These are phyloP conservation scores for Capitulum mitella DNA, from an alignment of 2,888 invertebrate genomes.

Conservation along the genomic window DNA sequence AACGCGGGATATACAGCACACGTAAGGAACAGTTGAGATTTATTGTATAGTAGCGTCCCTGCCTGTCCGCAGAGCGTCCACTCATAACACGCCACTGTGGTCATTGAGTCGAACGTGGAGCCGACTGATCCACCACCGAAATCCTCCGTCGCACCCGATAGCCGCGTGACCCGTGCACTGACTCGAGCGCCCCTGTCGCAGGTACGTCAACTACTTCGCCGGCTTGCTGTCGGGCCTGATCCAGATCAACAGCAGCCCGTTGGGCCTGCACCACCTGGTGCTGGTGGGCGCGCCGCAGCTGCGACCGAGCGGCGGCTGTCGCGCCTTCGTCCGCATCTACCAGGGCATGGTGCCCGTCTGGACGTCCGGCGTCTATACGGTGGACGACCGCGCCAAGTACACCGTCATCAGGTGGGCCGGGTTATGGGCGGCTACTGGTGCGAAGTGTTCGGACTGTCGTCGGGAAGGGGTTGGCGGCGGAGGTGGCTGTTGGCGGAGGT, in stretches of 20 bases:
- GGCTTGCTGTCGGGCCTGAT: constrained; percentile 81
- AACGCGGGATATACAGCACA: no score
- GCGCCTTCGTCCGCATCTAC: constrained; percentile 45
- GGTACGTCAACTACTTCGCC: constrained; percentile 87
- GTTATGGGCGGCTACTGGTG: not conserved
- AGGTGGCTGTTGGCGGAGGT: no score
- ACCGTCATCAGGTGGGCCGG: constrained; percentile 78
- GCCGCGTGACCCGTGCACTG: no score
- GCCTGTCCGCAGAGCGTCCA: no score
- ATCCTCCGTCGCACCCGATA: no score
- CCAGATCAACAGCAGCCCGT: constrained; percentile 75
- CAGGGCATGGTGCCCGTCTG: constrained; percentile 24
- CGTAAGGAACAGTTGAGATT: no score
- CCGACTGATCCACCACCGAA: no score
- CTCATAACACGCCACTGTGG: no score
- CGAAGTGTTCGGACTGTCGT: constrained; percentile 51
- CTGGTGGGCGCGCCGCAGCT: constrained; percentile 76
- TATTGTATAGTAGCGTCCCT: no score
- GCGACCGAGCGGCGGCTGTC: constrained; percentile 54
- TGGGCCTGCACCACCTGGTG: constrained; percentile 77
- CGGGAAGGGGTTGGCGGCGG: constrained; percentile 57
- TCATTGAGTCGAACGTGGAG: no score
- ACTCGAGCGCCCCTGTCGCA: no score
- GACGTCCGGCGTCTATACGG: not conserved
- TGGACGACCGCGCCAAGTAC: constrained; percentile 60